These are phyloP conservation scores for Pammene fasciana DNA, from an alignment of 2,888 invertebrate genomes.

Conservation along the genomic window DNA sequence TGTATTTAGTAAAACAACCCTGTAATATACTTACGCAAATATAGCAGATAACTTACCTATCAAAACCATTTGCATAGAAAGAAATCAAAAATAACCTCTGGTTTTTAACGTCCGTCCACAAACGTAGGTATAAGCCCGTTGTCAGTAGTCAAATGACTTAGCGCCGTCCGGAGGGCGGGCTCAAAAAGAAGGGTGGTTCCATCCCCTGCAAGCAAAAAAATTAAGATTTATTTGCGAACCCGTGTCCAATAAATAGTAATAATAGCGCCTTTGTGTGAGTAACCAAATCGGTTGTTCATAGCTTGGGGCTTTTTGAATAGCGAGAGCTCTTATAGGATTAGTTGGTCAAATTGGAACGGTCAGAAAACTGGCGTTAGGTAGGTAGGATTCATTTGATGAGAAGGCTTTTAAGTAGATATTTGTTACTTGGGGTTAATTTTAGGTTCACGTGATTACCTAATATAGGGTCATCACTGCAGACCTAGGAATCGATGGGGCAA, in stretches of 20 bases:
- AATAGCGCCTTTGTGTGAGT: conserved; percentile 58
- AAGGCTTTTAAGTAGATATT: background rate
- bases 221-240: conserved; percentile 74
- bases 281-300: conserved; percentile 41
- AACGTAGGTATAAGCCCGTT: conserved; percentile 51
- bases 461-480: too few species aligned
- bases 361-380: background rate
- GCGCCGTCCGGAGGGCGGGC: conserved; percentile 59
- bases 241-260: conserved; percentile 63
- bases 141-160: conserved; percentile 58
- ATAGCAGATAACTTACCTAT: background rate
- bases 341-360: conserved; percentile 30
- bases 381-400: background rate
- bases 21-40: too few species aligned
- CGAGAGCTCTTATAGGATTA: conserved; percentile 36
- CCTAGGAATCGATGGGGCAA: too few species aligned
- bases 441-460: too few species aligned
- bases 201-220: conserved; percentile 74
- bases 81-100: conserved; percentile 30
- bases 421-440: too few species aligned
- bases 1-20: too few species aligned
- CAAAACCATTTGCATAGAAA: background rate
- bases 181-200: conserved; percentile 73
- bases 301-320: conserved; percentile 35
- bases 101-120: conserved; percentile 48